phyloP scores from a whole-genome alignment of 2,113 vertebrate species.

The Hippocampus comes region DNA sequence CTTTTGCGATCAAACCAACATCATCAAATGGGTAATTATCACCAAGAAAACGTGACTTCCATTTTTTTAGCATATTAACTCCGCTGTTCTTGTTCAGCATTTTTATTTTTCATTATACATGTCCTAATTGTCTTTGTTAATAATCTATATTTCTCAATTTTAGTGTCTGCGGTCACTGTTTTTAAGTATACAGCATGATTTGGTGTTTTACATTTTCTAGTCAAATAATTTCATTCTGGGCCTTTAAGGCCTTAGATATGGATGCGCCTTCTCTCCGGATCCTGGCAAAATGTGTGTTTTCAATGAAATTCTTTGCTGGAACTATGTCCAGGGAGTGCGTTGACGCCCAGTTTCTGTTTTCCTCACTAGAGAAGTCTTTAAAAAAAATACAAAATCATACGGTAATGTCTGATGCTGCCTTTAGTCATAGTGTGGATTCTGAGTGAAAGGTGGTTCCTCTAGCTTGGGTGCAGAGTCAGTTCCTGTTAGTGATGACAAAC shows the following conservation, averaged over 20 bases:
- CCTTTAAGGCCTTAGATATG: not conserved
- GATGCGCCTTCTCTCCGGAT: not conserved
- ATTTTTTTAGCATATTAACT: not conserved
- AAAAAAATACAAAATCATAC: not conserved
- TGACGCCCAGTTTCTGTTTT: constrained; percentile 1
- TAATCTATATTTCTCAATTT: not conserved
- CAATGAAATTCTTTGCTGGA: not conserved
- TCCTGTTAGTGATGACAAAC: constrained; percentile 38
- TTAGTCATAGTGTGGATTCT: constrained; percentile 5
- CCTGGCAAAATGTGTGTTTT: not conserved
- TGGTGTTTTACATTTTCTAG: not conserved
- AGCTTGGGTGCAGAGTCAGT: not conserved
- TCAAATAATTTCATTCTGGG: not conserved
- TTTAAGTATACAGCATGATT: not conserved
- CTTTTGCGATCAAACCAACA: not conserved
- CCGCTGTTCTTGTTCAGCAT: not conserved
- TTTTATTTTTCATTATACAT: not conserved
- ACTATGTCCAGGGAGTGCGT: not conserved
- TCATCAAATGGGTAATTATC: not conserved
- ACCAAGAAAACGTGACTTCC: not conserved
- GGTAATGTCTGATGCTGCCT: not conserved
- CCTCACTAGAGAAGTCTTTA: constrained; percentile 6
- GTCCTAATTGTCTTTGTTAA: not conserved
- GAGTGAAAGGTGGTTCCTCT: not conserved
- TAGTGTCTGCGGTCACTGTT: not conserved